These are phyloP conservation scores for Cranoglanis bouderius DNA, from an alignment of 2,113 vertebrate species.

Conservation along the genomic window DNA sequence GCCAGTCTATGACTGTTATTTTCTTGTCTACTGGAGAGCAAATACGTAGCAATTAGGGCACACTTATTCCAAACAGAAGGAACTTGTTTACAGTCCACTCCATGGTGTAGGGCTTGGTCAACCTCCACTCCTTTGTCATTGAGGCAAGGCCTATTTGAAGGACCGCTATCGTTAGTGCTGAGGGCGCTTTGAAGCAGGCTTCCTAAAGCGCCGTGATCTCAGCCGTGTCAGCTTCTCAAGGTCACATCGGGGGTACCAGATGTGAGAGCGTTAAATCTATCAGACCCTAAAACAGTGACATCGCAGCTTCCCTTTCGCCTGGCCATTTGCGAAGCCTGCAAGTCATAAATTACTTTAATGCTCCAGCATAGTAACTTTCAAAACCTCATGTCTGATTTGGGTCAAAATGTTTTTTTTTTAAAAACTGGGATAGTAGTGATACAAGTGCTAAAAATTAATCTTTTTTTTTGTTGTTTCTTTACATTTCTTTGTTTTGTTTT, in stretches of 20 bases:
- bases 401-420: background rate
- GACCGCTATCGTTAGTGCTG: conserved; percentile 50
- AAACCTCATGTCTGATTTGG: background rate
- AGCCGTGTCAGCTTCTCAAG: conserved; percentile 58
- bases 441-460: background rate
- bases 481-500: too few species aligned
- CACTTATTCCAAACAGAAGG: conserved; percentile 17
- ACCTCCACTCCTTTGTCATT: conserved; percentile 4
- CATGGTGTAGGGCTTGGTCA: conserved; percentile 17
- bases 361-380: background rate
- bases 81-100: conserved; percentile 36
- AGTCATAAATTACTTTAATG: conserved; percentile 16
- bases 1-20: conserved; percentile 27
- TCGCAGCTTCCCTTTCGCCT: conserved; percentile 44
- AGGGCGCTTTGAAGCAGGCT: conserved; percentile 50
- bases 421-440: too few species aligned
- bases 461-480: too few species aligned
- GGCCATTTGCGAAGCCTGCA: conserved; percentile 10
- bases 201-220: conserved; percentile 27
- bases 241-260: conserved; percentile 56
- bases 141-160: conserved; percentile 37
- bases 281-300: conserved; percentile 21
- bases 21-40: conserved; percentile 17
- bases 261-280: conserved; percentile 52
- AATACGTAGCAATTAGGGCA: conserved; percentile 29